Conservation (phyloP, 2,113 vertebrate species). For the Zosterops pallidus region DNA sequence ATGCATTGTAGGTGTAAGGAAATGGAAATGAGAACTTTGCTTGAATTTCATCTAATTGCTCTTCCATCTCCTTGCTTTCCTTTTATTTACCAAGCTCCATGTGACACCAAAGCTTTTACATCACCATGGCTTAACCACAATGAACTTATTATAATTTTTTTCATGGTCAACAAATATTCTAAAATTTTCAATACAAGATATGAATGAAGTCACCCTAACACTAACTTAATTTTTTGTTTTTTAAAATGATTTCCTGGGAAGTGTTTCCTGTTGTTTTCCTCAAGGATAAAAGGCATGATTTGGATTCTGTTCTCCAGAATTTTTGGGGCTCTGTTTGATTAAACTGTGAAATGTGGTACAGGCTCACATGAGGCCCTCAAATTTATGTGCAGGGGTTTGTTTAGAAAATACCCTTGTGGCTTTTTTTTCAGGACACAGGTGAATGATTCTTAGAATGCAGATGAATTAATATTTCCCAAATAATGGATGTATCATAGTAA, state of each 20-base stretch:
- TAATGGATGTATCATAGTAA: background rate
- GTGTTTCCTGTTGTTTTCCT: background rate
- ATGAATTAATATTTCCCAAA: background rate
- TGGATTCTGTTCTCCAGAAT: background rate
- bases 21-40: background rate
- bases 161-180: background rate
- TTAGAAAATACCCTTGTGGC: background rate
- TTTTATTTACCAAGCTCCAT: background rate
- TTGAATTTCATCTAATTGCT: background rate
- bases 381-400: background rate
- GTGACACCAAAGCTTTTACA: fast-evolving
- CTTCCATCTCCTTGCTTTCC: background rate
- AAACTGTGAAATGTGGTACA: background rate
- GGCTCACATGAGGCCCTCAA: background rate
- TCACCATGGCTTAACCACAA: no score
- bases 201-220: background rate
- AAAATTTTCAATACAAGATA: background rate
- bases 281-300: background rate
- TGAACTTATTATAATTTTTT: background rate
- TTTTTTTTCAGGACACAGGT: background rate
- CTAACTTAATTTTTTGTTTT: background rate
- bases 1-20: background rate
- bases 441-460: background rate
- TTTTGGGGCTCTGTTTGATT: background rate
- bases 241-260: background rate